Evolutionary conservation across 2,888 invertebrate species (phyloP), one percentile per base, ranked within the genome.

Genomic region (Synergus japonicus): DNA sequence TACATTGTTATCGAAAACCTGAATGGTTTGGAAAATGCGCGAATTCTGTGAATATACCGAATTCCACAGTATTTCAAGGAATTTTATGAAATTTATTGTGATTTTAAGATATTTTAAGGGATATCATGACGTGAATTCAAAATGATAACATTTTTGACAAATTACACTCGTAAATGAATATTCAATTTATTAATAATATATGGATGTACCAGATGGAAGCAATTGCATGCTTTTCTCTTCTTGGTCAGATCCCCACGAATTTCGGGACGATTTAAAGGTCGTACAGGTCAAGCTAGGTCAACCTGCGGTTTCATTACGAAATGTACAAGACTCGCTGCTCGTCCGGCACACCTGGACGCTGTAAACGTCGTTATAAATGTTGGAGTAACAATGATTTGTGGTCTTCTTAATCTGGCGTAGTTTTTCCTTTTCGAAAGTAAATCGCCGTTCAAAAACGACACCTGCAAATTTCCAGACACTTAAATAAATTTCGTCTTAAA

Each of bases 321-420:
- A 84, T 81, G 83, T 81, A 80, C 84, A 83, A 83, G 83, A 83
- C 54, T 49, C 76, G 77, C 77, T 82, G 78, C 81, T 86, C 83
- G 85, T 84, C 82, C 81, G 84, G 80, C 85, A 83, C 86, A 86
- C 86, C 86, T 86, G 86, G 85, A 83, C 78, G 83, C 82, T 86
- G 86, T 87, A 87, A 87, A 86, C 83, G 86, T 86, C 86, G 85
- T 86, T 87, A 85, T 85, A 85, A 86, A 86, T 79, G 83, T 80
- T 82, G 81, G 78, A 79, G 81, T 85, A 87, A 87, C 84, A 85
- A 87, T 86, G 86, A 87, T 86, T 86, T 86, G 86, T 84, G 85
- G 85, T 81, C 83, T 80, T 82, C 86, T 87, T 85, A 85, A 86
- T 85, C 85, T 78, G 46, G 13, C 65, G 41, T 66, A 73, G 43